Conservation (phyloP, 2,888 invertebrate species). For the Drosophila eohydei region DNA sequence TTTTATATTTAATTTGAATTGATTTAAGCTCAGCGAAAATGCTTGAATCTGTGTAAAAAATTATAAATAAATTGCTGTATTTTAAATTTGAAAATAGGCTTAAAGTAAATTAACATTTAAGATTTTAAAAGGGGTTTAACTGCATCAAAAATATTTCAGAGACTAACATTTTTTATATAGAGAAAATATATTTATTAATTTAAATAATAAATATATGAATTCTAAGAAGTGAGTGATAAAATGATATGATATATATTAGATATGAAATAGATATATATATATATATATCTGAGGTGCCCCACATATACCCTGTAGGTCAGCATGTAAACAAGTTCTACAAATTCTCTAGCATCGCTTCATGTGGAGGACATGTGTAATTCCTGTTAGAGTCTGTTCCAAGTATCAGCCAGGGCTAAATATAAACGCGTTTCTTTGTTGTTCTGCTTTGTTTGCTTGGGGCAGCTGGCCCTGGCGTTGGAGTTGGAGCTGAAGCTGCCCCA, state of each 20-base stretch:
- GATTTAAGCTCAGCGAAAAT: neutral
- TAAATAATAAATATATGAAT: too few species aligned
- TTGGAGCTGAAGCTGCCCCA: too few species aligned
- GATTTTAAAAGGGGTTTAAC: too few species aligned
- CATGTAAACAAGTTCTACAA: neutral
- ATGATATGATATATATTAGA: too few species aligned
- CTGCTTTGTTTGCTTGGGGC: conserved; percentile 7
- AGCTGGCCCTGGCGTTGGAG: neutral
- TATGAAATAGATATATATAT: too few species aligned
- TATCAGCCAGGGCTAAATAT: conserved; percentile 2
- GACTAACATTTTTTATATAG: too few species aligned
- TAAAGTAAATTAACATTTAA: neutral
- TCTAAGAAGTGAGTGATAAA: too few species aligned
- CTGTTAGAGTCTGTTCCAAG: neutral
- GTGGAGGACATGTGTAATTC: conserved; percentile 18
- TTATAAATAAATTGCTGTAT: neutral
- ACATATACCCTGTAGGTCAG: neutral
- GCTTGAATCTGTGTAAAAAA: neutral
- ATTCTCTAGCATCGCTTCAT: neutral
- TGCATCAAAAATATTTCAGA: too few species aligned
- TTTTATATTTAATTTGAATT: neutral
- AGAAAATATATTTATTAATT: too few species aligned
- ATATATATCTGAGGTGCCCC: too few species aligned
- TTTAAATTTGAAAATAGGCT: neutral
- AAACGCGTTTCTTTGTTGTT: conserved; percentile 1